These are phyloP conservation scores for Scaptodrosophila lebanonensis DNA, from an alignment of 1,140 invertebrate genomes.

Conservation along the genomic window DNA sequence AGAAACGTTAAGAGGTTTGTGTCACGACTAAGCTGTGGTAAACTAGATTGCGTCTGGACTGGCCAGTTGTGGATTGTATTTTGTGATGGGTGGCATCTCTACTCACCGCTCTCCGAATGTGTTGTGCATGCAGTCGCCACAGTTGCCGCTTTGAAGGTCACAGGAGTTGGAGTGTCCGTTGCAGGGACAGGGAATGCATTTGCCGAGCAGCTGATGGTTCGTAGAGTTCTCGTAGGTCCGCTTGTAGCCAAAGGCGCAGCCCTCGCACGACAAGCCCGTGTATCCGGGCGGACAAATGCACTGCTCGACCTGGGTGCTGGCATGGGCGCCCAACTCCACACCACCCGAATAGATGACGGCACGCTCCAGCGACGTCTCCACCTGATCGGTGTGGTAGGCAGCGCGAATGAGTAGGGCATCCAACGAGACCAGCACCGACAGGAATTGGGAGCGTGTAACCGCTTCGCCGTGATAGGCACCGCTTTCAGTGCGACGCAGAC, in stretches of 20 bases:
- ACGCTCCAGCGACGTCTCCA: slow-evolving; percentile 83
- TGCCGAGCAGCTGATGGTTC: slow-evolving; percentile 78
- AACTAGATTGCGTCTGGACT: slow-evolving; percentile 5
- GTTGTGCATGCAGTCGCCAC: slow-evolving; percentile 84
- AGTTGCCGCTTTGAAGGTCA: slow-evolving; percentile 86
- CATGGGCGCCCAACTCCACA: slow-evolving; percentile 53
- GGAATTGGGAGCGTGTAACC: slow-evolving; percentile 87
- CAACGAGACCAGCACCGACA: slow-evolving; percentile 89
- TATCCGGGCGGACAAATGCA: slow-evolving; percentile 83
- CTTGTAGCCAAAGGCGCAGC: slow-evolving; percentile 90
- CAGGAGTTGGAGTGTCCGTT: slow-evolving; percentile 92
- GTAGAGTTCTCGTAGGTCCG: slow-evolving; percentile 82
- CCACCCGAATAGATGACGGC: slow-evolving; percentile 71
- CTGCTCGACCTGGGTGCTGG: slow-evolving; percentile 79
- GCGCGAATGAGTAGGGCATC: slow-evolving; percentile 90
- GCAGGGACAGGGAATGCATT: slow-evolving; percentile 93
- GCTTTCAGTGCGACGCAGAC: slow-evolving; percentile 78
- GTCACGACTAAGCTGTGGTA: slow-evolving; percentile 26
- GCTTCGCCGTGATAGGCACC: slow-evolving; percentile 79
- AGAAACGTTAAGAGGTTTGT: slow-evolving; percentile 2
- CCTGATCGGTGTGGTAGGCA: slow-evolving; percentile 95
- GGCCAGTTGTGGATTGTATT: slow-evolving; percentile 1
- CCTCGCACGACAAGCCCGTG: slow-evolving; percentile 89
- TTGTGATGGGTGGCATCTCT: slow-evolving; percentile 3
- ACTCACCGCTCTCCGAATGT: slow-evolving; percentile 80